Evolutionary conservation across 2,113 vertebrate species (phyloP).

Genomic region (Trematocara nigrifrons): DNA sequence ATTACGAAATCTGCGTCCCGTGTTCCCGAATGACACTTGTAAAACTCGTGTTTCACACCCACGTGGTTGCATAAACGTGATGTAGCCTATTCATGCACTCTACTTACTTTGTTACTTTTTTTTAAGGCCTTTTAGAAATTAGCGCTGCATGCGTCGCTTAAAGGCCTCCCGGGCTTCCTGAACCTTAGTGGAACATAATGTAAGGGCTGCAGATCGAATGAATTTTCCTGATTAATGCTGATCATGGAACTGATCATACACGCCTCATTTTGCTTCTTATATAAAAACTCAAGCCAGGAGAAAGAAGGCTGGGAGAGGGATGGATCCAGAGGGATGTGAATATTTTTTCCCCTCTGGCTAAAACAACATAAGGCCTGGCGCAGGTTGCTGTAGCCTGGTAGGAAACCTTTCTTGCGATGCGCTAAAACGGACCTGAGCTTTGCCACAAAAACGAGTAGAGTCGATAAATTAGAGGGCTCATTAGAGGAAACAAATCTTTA

Average conservation of each 20-base stretch:
- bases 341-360: not conserved
- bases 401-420: conserved; percentile 9
- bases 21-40: not conserved
- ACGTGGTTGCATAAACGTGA: not conserved
- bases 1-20: not conserved
- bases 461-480: not conserved
- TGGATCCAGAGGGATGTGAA: not conserved
- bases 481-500: not conserved
- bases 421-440: not conserved
- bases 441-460: not conserved
- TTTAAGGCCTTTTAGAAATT: not conserved
- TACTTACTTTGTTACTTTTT: not conserved
- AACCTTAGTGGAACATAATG: not conserved
- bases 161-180: not conserved
- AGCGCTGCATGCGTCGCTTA: not conserved
- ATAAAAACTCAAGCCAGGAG: not conserved
- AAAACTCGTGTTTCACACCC: not conserved
- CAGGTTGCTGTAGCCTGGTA: not conserved
- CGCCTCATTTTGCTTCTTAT: not conserved
- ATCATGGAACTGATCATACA: not conserved
- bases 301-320: not conserved
- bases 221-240: not conserved
- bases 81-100: not conserved
- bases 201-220: not conserved
- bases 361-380: conserved; percentile 34